Evolutionary conservation across 2,113 vertebrate genomes (phyloP).

Genomic region (Sapayoa aenigma): DNA sequence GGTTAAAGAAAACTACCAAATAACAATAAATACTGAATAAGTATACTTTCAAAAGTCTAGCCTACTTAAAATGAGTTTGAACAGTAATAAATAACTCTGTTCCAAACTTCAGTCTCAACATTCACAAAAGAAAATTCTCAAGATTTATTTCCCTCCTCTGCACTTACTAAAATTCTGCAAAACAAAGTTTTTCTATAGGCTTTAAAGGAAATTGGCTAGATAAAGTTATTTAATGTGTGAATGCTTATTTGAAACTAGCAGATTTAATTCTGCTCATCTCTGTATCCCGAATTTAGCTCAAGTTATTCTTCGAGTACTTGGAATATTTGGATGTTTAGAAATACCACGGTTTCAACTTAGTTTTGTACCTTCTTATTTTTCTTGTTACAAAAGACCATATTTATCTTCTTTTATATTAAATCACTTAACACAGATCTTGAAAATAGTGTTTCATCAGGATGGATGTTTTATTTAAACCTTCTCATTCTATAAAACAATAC

Average conservation of each 20-base stretch:
- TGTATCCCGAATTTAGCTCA: neutral
- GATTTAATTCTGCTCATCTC: neutral
- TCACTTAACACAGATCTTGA: neutral
- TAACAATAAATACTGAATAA: neutral
- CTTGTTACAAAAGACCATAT: neutral
- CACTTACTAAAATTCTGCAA: neutral
- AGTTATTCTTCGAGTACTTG: neutral
- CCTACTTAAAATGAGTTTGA: neutral
- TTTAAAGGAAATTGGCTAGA: neutral
- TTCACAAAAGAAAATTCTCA: neutral
- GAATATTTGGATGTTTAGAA: neutral
- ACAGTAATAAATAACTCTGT: neutral
- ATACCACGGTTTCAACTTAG: neutral
- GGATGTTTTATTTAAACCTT: neutral
- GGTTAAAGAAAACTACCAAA: neutral
- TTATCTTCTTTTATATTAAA: neutral
- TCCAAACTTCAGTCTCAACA: neutral
- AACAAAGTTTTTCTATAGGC: neutral
- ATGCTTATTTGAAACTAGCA: neutral
- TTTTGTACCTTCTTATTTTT: neutral
- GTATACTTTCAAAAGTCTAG: neutral
- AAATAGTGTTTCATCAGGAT: neutral
- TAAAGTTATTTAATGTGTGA: neutral
- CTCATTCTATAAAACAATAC: neutral
- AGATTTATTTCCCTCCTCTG: neutral